Percentiles rank a stretch among this genome's conserved stretches.
Evolutionary conservation across 2,888 invertebrate species (phyloP).

Genomic region (Malacosoma neustria): DNA sequence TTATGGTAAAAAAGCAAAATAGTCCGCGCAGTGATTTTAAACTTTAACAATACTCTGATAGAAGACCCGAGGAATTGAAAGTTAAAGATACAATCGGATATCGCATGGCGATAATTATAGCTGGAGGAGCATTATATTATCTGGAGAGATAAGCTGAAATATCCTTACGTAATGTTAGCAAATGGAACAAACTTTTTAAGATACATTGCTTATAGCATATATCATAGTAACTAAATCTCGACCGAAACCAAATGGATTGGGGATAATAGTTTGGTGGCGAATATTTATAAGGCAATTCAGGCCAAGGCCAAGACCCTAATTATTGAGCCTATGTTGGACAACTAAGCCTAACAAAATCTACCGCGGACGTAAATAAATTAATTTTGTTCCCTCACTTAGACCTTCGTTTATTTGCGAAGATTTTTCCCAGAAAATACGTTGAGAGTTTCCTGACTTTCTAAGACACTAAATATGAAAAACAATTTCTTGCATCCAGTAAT

Average conservation of each 20-base stretch:
- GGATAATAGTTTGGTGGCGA: not conserved
- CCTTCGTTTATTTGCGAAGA: not conserved
- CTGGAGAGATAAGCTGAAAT: too few relatives aligned
- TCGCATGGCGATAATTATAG: too few relatives aligned
- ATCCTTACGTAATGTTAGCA: too few relatives aligned
- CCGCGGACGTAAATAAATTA: not conserved
- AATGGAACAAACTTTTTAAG: not conserved
- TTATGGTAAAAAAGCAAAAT: too few relatives aligned
- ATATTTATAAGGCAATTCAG: not conserved
- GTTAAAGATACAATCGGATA: too few relatives aligned
- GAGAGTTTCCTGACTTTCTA: too few relatives aligned
- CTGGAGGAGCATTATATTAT: too few relatives aligned
- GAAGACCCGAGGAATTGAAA: too few relatives aligned
- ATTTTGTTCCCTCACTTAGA: not conserved
- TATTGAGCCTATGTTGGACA: slow-evolving; percentile 5
- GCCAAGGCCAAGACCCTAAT: not conserved
- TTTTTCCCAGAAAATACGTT: not conserved
- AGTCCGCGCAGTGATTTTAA: too few relatives aligned
- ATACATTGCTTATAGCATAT: not conserved
- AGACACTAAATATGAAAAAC: too few relatives aligned
- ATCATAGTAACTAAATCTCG: not conserved
- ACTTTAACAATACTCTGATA: too few relatives aligned
- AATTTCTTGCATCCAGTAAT: too few relatives aligned
- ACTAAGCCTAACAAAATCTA: slow-evolving; percentile 8
- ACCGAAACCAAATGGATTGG: not conserved